A percentile compares a stretch with the other conserved stretches of the same genome.
Conservation (phyloP, 2,888 invertebrate species). For the Incurvaria masculella region DNA sequence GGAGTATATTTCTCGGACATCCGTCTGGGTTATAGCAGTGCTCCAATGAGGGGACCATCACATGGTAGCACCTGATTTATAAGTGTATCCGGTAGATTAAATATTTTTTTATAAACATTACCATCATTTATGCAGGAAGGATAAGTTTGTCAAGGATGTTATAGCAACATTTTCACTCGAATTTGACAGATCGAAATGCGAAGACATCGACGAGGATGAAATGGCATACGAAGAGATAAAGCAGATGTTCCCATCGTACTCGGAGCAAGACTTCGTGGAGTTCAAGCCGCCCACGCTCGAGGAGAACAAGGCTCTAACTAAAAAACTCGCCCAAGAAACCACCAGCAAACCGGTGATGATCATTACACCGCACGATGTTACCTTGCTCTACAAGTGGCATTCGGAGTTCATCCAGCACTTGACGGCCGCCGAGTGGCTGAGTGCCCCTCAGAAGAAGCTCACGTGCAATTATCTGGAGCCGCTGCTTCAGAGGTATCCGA, state of each 20-base stretch:
- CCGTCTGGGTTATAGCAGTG: no score
- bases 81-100: no score
- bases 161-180: constrained; percentile 6
- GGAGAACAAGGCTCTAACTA: constrained; percentile 31
- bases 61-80: no score
- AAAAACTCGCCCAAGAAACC: constrained; percentile 17
- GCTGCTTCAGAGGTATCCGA: constrained; percentile 57
- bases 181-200: constrained; percentile 56
- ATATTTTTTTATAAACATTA: no score
- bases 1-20: no score
- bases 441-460: constrained; percentile 32
- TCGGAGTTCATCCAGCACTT: constrained; percentile 55
- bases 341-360: constrained; percentile 27
- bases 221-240: constrained; percentile 62
- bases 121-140: constrained; percentile 3
- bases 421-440: constrained; percentile 60
- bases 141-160: no score
- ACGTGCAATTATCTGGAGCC: constrained; percentile 44
- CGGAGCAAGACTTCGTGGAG: constrained; percentile 68
- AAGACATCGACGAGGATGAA: constrained; percentile 66
- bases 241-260: constrained; percentile 66
- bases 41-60: no score
- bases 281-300: constrained; percentile 55
- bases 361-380: constrained; percentile 53
- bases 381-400: constrained; percentile 60